Evolutionary conservation across 2,888 invertebrate species (phyloP).

Genomic region (Antheraea assamensis): DNA sequence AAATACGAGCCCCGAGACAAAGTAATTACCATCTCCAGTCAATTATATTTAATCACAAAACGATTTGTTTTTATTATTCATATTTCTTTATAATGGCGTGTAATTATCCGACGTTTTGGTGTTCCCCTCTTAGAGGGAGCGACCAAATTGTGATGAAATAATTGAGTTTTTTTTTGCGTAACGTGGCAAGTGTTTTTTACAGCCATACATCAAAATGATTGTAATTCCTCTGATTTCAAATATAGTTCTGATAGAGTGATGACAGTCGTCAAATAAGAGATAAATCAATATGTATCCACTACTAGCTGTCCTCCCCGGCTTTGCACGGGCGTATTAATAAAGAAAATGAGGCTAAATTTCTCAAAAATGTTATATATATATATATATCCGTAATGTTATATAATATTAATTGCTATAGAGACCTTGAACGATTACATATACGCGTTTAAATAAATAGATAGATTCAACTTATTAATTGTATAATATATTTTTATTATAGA

Average conservation of each 20-base stretch:
- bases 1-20: constrained; percentile 7
- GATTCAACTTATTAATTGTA: too few relatives aligned
- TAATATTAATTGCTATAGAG: too few relatives aligned
- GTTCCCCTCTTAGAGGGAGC: constrained; percentile 19
- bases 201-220: background rate
- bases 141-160: background rate
- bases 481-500: too few relatives aligned
- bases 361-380: too few relatives aligned
- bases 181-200: background rate
- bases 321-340: too few relatives aligned
- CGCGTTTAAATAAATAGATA: too few relatives aligned
- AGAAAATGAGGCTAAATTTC: too few relatives aligned
- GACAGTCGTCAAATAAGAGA: background rate
- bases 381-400: too few relatives aligned
- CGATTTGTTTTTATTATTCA: constrained; percentile 41
- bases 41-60: constrained; percentile 43
- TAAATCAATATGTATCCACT: background rate
- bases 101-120: constrained; percentile 14
- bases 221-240: background rate
- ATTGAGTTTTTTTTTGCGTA: background rate
- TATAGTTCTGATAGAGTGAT: background rate
- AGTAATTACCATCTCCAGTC: constrained; percentile 32
- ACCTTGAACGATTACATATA: too few relatives aligned
- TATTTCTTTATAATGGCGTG: constrained; percentile 28
- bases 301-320: too few relatives aligned